Evolutionary conservation across 1,140 invertebrate genomes (phyloP), one percentile per base, ranked within the genome.

Genomic region (Lepidurus arcticus): DNA sequence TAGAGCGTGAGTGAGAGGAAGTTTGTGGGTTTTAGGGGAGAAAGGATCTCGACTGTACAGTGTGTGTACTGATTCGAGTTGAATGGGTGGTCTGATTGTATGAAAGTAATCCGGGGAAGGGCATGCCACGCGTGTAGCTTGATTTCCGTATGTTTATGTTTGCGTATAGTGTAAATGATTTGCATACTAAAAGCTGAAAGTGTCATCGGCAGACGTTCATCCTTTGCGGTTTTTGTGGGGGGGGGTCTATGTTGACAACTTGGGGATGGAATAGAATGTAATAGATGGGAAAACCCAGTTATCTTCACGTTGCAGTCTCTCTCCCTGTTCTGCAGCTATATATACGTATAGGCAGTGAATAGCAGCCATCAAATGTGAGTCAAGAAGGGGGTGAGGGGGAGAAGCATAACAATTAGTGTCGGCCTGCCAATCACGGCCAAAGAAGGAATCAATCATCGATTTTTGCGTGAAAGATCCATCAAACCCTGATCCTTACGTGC

Each of bases 101-200:
- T 65, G 53, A 65, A 65, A 65, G 53, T 21, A 65, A 65, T 65
- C 53, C 53, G 53, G 21, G 8, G 53, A 65, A 13, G 13, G 21
- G 53, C 16, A 65, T 13, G 9, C 53, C 8, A 65, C 45, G 21
- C 53, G 13, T n/a, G 45, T 7, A 21, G 53, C 53, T 65, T 65
- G 53, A 65, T 65, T 65, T 65, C 53, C 53, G 21, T 65, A 65
- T 65, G 53, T 65, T 65, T 65, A 65, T 65, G 53, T 65, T 65
- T 65, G 21, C 53, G 21, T 21, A 13, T 13, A 21, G 53, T 65
- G 7, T 21, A 65, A n/a, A 13, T 65, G 21, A n/a, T 65, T 65
- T 65, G 53, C 16, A 7, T 9, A n/a, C 21, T 13, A 65, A 21
- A 21, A 21, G 21, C 16, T 65, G 53, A 65, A 65, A 65, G 53